Conservation (phyloP, 2,888 invertebrate genomes). For the Sphaeridia pumilis region DNA sequence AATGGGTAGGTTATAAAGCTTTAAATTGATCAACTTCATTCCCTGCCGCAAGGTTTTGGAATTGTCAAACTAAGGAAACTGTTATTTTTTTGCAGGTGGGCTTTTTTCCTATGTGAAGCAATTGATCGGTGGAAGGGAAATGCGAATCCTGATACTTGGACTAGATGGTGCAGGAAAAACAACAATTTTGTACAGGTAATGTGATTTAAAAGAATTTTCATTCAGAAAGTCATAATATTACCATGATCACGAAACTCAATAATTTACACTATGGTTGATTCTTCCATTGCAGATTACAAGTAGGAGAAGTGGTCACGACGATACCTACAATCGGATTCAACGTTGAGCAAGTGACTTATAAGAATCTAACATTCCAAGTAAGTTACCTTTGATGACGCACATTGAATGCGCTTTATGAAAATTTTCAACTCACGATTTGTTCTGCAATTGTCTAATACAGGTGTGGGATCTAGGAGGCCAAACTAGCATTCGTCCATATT, state of each 20-base stretch:
- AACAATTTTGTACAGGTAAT: slow-evolving; percentile 86
- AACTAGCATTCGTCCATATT: slow-evolving; percentile 68
- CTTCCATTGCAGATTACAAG: slow-evolving; percentile 72
- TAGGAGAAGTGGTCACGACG: slow-evolving; percentile 88
- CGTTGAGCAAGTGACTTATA: slow-evolving; percentile 97
- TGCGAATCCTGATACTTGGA: slow-evolving; percentile 94
- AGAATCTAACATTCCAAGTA: slow-evolving; percentile 96
- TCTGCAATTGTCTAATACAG: too few species aligned
- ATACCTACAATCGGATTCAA: slow-evolving; percentile 98
- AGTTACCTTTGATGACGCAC: too few species aligned
- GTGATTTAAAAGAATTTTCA: too few species aligned
- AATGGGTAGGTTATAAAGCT: too few species aligned
- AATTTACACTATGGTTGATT: too few species aligned
- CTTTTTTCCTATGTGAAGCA: slow-evolving; percentile 92
- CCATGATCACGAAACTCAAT: too few species aligned
- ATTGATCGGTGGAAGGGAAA: slow-evolving; percentile 90
- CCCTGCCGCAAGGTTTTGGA: too few species aligned
- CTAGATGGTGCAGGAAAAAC: slow-evolving; percentile 99
- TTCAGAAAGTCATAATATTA: too few species aligned
- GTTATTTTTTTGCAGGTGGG: slow-evolving; percentile 55
- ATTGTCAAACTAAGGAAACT: too few species aligned
- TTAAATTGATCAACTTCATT: too few species aligned
- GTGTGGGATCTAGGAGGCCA: slow-evolving; percentile 97
- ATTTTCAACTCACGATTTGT: too few species aligned
- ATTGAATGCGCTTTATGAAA: too few species aligned